phyloP scores from a whole-genome alignment of 2,888 invertebrate species.

The Crepidodera aurea region DNA sequence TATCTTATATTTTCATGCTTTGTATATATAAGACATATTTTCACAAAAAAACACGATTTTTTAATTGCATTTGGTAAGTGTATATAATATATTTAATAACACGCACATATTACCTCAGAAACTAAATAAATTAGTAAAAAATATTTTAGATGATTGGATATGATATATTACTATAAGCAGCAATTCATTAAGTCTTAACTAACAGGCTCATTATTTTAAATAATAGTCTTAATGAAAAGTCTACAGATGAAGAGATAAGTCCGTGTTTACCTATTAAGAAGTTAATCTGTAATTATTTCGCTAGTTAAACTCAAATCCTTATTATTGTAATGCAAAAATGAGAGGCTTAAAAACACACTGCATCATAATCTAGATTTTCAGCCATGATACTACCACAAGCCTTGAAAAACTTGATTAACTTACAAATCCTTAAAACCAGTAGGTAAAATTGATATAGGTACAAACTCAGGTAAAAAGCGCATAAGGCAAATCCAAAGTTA shows the following conservation, averaged over 20 bases:
- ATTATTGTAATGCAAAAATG: constrained; percentile 15
- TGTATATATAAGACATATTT: too few species aligned
- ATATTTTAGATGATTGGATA: neutral
- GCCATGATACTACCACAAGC: constrained; percentile 5
- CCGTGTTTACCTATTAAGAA: constrained; percentile 15
- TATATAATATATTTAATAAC: too few species aligned
- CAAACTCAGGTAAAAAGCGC: constrained; percentile 24
- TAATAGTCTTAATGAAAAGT: neutral
- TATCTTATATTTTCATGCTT: too few species aligned
- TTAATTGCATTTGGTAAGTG: too few species aligned
- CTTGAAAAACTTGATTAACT: constrained; percentile 1
- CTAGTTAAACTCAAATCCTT: constrained; percentile 2
- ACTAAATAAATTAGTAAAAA: too few species aligned
- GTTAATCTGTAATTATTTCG: constrained; percentile 21
- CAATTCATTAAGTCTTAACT: neutral
- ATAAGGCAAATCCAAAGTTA: constrained; percentile 39
- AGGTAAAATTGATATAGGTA: constrained; percentile 5
- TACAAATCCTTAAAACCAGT: neutral
- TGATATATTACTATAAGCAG: neutral
- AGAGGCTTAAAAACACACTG: constrained; percentile 16
- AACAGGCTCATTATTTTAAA: neutral
- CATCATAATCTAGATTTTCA: constrained; percentile 19
- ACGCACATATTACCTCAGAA: too few species aligned
- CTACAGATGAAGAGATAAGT: constrained; percentile 7
- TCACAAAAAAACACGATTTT: too few species aligned